These are phyloP conservation scores for Rhynchomys soricoides DNA, from an alignment of 2,113 vertebrate genomes.

Conservation along the genomic window DNA sequence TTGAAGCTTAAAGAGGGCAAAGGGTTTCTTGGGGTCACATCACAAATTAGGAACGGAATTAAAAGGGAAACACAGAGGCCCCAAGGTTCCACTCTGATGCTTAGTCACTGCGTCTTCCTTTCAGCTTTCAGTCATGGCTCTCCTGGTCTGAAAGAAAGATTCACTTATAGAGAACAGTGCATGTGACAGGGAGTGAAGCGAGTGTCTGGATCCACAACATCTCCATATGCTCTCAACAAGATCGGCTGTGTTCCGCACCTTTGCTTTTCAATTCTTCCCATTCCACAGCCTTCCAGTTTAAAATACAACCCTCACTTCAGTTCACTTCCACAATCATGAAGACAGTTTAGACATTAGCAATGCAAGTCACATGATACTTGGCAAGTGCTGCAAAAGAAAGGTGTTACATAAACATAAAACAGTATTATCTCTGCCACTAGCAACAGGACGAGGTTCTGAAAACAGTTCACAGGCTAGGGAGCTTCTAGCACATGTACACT, in stretches of 20 bases:
- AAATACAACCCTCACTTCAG: slow-evolving; percentile 40
- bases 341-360: slow-evolving; percentile 57
- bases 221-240: slow-evolving; percentile 60
- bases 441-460: neutral
- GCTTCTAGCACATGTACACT: neutral
- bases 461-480: slow-evolving; percentile 34
- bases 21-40: slow-evolving; percentile 78
- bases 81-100: slow-evolving; percentile 76
- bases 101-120: slow-evolving; percentile 70
- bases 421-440: slow-evolving; percentile 51
- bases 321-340: slow-evolving; percentile 6
- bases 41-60: slow-evolving; percentile 78
- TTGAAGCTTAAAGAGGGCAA: slow-evolving; percentile 72
- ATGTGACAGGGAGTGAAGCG: slow-evolving; percentile 62
- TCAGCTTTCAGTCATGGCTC: slow-evolving; percentile 77
- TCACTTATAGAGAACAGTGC: slow-evolving; percentile 60
- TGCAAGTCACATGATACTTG: slow-evolving; percentile 36
- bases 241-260: slow-evolving; percentile 27
- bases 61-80: slow-evolving; percentile 69
- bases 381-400: slow-evolving; percentile 28
- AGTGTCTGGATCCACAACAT: slow-evolving; percentile 57
- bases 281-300: slow-evolving; percentile 56
- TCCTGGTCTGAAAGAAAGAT: slow-evolving; percentile 70
- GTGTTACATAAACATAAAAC: slow-evolving; percentile 54
- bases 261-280: slow-evolving; percentile 50